Percentiles rank a stretch among this genome's conserved stretches.
Conservation (phyloP, 2,888 invertebrate species). For the Willowsia nigromaculata region DNA sequence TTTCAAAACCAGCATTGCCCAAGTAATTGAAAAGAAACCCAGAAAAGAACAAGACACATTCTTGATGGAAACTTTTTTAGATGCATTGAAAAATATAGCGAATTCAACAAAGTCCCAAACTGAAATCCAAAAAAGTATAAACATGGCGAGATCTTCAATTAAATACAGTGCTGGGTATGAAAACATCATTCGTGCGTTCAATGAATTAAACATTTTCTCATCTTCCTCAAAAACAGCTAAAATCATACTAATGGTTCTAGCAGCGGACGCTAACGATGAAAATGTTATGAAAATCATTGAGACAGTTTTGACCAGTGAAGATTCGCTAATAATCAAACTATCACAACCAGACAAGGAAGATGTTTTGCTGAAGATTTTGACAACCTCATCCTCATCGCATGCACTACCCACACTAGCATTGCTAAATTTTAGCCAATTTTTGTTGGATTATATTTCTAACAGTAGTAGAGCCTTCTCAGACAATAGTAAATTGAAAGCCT, state of each 20-base stretch:
- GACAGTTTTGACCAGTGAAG: background rate
- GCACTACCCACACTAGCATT: background rate
- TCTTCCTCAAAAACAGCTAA: background rate
- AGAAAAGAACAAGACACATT: background rate
- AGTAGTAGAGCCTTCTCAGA: background rate
- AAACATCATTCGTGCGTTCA: background rate
- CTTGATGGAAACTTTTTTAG: background rate
- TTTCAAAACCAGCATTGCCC: conserved; percentile 14
- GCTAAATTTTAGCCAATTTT: conserved; percentile 21
- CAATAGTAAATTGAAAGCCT: background rate
- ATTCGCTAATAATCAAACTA: background rate
- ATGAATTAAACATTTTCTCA: background rate
- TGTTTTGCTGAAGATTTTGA: background rate
- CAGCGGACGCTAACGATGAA: background rate
- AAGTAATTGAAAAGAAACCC: background rate
- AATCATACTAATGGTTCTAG: background rate
- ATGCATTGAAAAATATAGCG: background rate
- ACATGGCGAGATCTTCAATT: background rate
- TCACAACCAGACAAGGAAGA: background rate
- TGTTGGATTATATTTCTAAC: background rate
- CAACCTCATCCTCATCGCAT: background rate
- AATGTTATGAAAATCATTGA: background rate
- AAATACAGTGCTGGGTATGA: background rate
- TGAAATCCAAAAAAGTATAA: background rate
- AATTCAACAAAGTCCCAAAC: background rate